Percentiles rank a stretch among this genome's conserved stretches.
These are phyloP conservation scores for Siniperca scherzeri DNA, from an alignment of 2,797 vertebrate species.

Conservation along the genomic window DNA sequence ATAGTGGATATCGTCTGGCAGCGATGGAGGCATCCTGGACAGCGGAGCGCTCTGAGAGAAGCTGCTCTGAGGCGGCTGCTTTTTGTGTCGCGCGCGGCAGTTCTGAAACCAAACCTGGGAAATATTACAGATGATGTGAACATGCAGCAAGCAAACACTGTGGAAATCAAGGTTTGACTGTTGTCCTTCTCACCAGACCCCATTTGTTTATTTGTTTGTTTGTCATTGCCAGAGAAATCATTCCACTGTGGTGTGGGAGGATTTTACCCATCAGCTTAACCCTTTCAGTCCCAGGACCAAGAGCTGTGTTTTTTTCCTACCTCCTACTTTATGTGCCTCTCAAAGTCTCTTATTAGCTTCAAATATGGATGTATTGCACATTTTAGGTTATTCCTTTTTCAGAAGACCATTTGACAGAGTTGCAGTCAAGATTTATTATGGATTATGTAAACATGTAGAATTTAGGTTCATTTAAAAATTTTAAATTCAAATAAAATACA, in stretches of 20 bases:
- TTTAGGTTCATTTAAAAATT: background rate
- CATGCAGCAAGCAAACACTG: background rate
- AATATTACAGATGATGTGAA: conserved; percentile 55
- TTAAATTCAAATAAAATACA: background rate
- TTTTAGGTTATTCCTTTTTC: background rate
- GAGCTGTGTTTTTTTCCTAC: background rate
- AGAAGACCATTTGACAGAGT: background rate
- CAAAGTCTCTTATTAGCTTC: background rate
- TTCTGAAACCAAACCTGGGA: conserved; percentile 99
- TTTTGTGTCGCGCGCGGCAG: conserved; percentile 99
- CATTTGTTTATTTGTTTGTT: conserved; percentile 8
- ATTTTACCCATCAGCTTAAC: background rate
- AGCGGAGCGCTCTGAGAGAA: conserved; percentile 91
- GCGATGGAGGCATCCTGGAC: conserved; percentile 93
- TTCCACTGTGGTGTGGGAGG: background rate
- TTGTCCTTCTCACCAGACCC: background rate
- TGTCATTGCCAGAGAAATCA: background rate
- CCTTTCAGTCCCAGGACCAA: background rate
- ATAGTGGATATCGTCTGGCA: conserved; percentile 96
- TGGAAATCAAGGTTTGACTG: background rate
- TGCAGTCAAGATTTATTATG: background rate
- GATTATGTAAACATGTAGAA: background rate
- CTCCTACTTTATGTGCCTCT: background rate
- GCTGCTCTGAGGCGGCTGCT: conserved; percentile 94
- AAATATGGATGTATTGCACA: background rate